Conservation (phyloP, 1,140 invertebrate genomes). For the Ostrea edulis region DNA sequence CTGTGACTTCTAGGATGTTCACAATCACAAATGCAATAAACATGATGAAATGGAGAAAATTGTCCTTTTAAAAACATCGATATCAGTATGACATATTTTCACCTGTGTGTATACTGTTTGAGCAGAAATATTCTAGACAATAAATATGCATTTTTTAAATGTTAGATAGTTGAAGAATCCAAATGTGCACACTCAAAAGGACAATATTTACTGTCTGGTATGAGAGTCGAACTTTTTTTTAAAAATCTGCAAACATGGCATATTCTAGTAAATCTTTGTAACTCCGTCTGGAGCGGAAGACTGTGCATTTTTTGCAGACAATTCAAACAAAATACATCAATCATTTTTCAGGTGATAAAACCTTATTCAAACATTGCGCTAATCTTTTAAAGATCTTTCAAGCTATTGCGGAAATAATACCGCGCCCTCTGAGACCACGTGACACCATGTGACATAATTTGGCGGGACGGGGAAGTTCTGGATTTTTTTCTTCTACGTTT, state of each 20-base stretch:
- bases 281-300: neutral
- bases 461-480: constrained; percentile 19
- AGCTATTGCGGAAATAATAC: neutral
- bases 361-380: neutral
- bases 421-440: neutral
- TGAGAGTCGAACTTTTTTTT: no score
- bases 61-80: no score
- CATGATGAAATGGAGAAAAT: neutral
- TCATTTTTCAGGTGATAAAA: neutral
- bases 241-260: no score
- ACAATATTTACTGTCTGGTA: no score
- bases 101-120: no score
- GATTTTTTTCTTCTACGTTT: neutral
- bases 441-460: constrained; percentile 10
- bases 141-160: neutral
- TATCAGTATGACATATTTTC: no score
- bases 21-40: neutral
- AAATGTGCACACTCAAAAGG: neutral
- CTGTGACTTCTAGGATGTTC: neutral
- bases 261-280: neutral
- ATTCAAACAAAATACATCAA: constrained; percentile 34
- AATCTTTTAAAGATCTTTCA: constrained; percentile 1
- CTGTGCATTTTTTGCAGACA: neutral
- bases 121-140: no score
- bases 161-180: neutral